phyloP scores from a whole-genome alignment of 53 echinoderm and acorn worm species.

The Hippasteria phrygiana region DNA sequence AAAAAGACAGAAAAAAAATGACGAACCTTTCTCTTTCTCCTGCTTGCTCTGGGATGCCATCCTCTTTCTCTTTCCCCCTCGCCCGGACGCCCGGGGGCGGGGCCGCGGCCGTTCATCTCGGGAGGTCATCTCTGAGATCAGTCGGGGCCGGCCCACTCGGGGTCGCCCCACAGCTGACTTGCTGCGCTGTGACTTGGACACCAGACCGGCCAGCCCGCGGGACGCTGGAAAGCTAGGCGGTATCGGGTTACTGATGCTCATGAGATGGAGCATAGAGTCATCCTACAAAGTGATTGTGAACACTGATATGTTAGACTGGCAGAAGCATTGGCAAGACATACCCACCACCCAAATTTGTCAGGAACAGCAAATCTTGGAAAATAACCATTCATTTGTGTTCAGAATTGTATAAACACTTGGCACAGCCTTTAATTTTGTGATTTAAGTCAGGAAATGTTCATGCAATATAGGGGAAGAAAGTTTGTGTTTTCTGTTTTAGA shows the following conservation, averaged over 20 bases:
- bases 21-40: constrained; percentile 79
- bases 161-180: neutral
- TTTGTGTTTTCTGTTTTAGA: no score
- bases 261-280: constrained; percentile 72
- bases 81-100: neutral
- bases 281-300: constrained; percentile 69
- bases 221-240: constrained; percentile 60
- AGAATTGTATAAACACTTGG: no score
- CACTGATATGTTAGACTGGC: no score
- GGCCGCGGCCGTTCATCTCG: neutral
- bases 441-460: no score
- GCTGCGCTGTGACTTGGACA: constrained; percentile 26
- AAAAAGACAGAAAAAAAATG: no score
- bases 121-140: constrained; percentile 39
- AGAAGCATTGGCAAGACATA: no score
- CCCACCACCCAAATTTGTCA: no score
- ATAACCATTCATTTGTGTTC: no score
- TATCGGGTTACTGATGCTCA: constrained; percentile 38
- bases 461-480: no score
- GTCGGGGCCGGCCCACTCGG: constrained; percentile 35
- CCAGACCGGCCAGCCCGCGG: constrained; percentile 64
- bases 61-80: constrained; percentile 54
- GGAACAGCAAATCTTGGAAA: no score
- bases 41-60: constrained; percentile 32
- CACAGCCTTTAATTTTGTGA: no score